phyloP scores from a whole-genome alignment of 1,140 invertebrate species.

The Aricia agestis region DNA sequence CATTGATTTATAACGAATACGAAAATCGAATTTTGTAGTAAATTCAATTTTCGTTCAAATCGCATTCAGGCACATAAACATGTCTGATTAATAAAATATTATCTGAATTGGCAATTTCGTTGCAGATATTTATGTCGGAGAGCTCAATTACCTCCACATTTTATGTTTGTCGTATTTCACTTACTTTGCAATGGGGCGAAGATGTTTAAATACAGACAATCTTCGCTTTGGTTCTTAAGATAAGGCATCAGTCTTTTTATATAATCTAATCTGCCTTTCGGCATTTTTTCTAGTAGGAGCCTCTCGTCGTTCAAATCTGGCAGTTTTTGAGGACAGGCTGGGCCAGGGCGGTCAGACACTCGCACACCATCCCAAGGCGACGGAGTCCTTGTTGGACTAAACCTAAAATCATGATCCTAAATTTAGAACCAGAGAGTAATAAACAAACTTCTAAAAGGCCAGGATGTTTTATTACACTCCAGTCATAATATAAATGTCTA shows the following conservation, averaged over 20 bases:
- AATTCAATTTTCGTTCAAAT: not conserved
- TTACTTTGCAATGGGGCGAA: slow-evolving; percentile 96
- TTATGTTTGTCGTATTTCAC: slow-evolving; percentile 42
- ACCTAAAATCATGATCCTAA: slow-evolving; percentile 72
- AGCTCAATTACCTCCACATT: not conserved
- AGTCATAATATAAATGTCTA: not conserved
- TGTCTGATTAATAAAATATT: slow-evolving; percentile 7
- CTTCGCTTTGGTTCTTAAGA: slow-evolving; percentile 95
- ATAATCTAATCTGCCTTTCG: slow-evolving; percentile 90
- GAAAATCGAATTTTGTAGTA: not conserved
- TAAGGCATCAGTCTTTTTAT: slow-evolving; percentile 90
- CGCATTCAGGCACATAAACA: not conserved
- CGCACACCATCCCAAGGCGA: slow-evolving; percentile 92
- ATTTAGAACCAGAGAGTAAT: not conserved
- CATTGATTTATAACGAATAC: not conserved
- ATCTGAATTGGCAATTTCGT: not conserved
- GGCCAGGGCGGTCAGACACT: slow-evolving; percentile 86
- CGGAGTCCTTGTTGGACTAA: slow-evolving; percentile 92
- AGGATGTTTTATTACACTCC: no score
- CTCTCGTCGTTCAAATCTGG: slow-evolving; percentile 90
- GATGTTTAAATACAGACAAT: slow-evolving; percentile 97
- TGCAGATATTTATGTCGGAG: not conserved
- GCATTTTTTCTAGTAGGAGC: slow-evolving; percentile 89
- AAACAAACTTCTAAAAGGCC: no score
- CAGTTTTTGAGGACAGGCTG: slow-evolving; percentile 93